phyloP scores from a whole-genome alignment of 2,113 vertebrate genomes.

The Felis catus region F.catus_Fca126_mat1.0 CM031412.1:185415501-185416000 shows the following conservation, averaged over 20 bases:
- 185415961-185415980: neutral
- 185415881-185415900: neutral
- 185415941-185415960: neutral
- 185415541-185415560: neutral
- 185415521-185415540: neutral
- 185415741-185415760: neutral
- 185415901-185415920: neutral
- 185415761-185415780: slow-evolving; percentile 66
- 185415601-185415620: slow-evolving; percentile 31
- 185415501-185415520: neutral
- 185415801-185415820: slow-evolving; percentile 38
- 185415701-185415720: slow-evolving; percentile 50
- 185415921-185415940: slow-evolving; percentile 23
- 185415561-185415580: slow-evolving; percentile 53
- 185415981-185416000: neutral
- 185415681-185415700: slow-evolving; percentile 45
- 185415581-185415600: slow-evolving; percentile 34
- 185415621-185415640: slow-evolving; percentile 52
- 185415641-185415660: slow-evolving; percentile 52
- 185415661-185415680: slow-evolving; percentile 54
- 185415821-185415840: slow-evolving; percentile 36
- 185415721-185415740: slow-evolving; percentile 54
- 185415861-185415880: neutral
- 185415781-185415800: slow-evolving; percentile 49
- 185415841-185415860: neutral